Conservation (phyloP, 2,797 vertebrate genomes). For the Myoxocephalus aenaeus region DNA sequence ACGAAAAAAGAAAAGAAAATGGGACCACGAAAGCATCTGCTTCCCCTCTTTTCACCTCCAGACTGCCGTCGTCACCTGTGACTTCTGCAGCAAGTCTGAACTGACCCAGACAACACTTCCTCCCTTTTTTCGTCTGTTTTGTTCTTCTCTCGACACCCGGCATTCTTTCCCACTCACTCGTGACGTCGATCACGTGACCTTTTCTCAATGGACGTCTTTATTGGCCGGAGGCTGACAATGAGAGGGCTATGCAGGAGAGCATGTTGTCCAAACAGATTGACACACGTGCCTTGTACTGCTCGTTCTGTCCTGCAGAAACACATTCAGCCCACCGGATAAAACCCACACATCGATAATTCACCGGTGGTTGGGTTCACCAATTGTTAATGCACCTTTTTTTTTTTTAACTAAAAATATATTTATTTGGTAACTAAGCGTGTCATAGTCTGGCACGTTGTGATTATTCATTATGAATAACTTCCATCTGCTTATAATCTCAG, state of each 20-base stretch:
- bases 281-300: neutral
- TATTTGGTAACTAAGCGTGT: neutral
- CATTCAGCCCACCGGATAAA: neutral
- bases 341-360: neutral
- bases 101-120: neutral
- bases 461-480: neutral
- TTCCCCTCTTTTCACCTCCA: neutral
- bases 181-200: conserved; percentile 71
- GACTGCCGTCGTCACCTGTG: neutral
- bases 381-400: neutral
- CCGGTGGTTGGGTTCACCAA: too few relatives aligned
- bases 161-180: conserved; percentile 52
- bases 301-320: conserved; percentile 41
- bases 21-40: neutral
- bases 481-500: neutral
- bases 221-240: conserved; percentile 55
- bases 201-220: conserved; percentile 72
- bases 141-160: conserved; percentile 33
- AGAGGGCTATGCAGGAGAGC: conserved; percentile 44
- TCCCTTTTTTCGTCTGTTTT: conserved; percentile 4
- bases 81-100: neutral
- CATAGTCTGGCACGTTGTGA: neutral
- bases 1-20: neutral
- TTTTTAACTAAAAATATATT: neutral
- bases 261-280: conserved; percentile 21